Conservation (phyloP, 2,888 invertebrate species). For the Morinoia aosen region DNA sequence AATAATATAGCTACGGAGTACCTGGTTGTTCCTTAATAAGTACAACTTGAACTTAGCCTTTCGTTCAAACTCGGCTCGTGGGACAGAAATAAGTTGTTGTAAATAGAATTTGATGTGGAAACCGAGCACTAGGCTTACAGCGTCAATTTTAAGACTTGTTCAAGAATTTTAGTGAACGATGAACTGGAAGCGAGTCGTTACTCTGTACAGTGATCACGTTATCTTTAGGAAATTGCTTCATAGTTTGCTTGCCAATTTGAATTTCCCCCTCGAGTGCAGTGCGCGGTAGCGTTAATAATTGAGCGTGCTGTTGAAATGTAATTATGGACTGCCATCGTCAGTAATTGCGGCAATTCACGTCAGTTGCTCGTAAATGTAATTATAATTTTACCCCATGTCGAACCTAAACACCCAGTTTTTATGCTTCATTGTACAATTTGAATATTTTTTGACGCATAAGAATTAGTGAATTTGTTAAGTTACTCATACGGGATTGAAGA, state of each 20-base stretch:
- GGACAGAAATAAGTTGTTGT: not conserved
- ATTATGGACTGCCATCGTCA: not conserved
- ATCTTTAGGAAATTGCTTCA: not conserved
- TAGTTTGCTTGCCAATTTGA: not conserved
- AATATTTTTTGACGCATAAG: conserved; percentile 18
- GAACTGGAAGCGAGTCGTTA: not conserved
- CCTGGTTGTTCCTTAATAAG: conserved; percentile 1
- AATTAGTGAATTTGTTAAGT: conserved; percentile 14
- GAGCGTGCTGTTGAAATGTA: not conserved
- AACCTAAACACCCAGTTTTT: not conserved
- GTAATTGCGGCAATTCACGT: not conserved
- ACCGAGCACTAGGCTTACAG: not conserved
- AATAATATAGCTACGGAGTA: not conserved
- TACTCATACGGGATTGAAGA: not conserved
- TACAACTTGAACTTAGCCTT: not conserved
- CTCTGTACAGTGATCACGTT: not conserved
- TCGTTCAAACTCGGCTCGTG: not conserved
- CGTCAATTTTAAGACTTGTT: not conserved
- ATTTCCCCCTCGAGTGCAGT: not conserved
- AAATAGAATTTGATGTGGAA: not conserved
- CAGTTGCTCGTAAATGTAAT: not conserved
- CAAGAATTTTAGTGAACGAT: not conserved
- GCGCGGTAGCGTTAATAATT: not conserved
- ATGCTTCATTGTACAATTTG: not conserved
- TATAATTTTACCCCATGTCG: not conserved